Evolutionary conservation across 1,140 invertebrate species (phyloP), one percentile per base, ranked within the genome.

Genomic region (Metopolophium dirhodum): DNA sequence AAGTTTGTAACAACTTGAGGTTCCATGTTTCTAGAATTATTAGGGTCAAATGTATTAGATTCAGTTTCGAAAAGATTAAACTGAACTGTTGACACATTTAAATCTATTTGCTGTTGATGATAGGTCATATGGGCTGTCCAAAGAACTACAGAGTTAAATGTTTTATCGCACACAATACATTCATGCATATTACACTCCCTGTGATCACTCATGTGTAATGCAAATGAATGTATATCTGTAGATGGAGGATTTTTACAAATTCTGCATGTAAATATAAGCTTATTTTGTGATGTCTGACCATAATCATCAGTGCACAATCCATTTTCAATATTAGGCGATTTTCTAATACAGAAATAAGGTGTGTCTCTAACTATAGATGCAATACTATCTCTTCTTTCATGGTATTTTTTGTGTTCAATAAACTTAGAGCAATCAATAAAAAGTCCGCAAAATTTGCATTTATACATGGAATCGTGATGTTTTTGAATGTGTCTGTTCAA

Each of bases 141-240:
- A 90, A 90, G 89, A 30, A 18, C 1, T 41, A 61, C 89, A 68
- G 54, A 30, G 26, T 4, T 11, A 7, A 90, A 90, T 41, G 1
- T 61, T 30, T 68, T 68, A 45, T 68, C n/a, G 20, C 89, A 90
- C 11, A 90, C 89, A 47, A 90, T 45, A 41, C 89, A 90, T 57
- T 90, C 89, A n/a, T 90, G 54, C 23, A 90, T 41, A 26, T 23
- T 90, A 7, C 35, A 45, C 0, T 90, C 54, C 7, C 9, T 6
- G 7, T 90, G 89, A n/a, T 54, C 11, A 90, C 89, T 90, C 89
- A 90, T 90, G 26, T 90, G 89, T 22, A 90, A 68, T 41, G 89
- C 89, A 45, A 90, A 90, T 20, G 89, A n/a, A n/a, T 90, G 89
- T 68, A 45, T 26, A 68, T 90, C 54, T 30, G 14, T 90, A 90